Evolutionary conservation across 2,797 vertebrate genomes (phyloP).

Genomic region (Zenarchopterus dispar): DNA sequence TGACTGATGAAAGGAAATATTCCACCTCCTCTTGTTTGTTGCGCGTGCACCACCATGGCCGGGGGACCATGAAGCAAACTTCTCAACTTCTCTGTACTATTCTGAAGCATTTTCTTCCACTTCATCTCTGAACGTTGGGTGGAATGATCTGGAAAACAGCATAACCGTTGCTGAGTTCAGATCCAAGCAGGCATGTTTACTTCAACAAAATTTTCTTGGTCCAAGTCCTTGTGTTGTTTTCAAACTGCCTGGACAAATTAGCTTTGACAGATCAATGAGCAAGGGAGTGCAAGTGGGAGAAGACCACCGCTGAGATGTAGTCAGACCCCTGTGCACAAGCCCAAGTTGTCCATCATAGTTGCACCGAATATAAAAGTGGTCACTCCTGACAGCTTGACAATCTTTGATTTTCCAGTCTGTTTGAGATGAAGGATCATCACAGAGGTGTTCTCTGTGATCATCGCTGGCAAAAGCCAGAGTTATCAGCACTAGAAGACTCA

Average conservation of each 20-base stretch:
- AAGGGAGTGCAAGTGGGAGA: background rate
- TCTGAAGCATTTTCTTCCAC: conserved; percentile 53
- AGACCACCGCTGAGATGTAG: too few relatives aligned
- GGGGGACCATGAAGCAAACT: conserved; percentile 63
- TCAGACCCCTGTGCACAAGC: background rate
- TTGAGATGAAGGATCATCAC: conserved; percentile 69
- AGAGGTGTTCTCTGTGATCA: conserved; percentile 36
- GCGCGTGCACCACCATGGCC: conserved; percentile 47
- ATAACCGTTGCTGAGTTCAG: conserved; percentile 62
- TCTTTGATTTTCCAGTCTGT: conserved; percentile 70
- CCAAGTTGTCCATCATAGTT: conserved; percentile 64
- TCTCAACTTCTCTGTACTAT: conserved; percentile 29
- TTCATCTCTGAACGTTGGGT: conserved; percentile 46
- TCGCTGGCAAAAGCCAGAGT: conserved; percentile 60
- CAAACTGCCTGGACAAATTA: conserved; percentile 50
- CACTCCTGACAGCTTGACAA: conserved; percentile 59
- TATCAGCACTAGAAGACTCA: conserved; percentile 71
- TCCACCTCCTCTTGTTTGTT: conserved; percentile 51
- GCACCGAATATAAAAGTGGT: conserved; percentile 65
- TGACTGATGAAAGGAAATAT: conserved; percentile 57
- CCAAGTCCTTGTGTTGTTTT: conserved; percentile 50
- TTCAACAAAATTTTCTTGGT: conserved; percentile 52
- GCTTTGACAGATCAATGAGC: conserved; percentile 56
- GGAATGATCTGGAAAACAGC: conserved; percentile 51
- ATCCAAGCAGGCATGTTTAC: conserved; percentile 59